Evolutionary conservation across 2,113 vertebrate species (phyloP).

Genomic region (Solea solea): DNA sequence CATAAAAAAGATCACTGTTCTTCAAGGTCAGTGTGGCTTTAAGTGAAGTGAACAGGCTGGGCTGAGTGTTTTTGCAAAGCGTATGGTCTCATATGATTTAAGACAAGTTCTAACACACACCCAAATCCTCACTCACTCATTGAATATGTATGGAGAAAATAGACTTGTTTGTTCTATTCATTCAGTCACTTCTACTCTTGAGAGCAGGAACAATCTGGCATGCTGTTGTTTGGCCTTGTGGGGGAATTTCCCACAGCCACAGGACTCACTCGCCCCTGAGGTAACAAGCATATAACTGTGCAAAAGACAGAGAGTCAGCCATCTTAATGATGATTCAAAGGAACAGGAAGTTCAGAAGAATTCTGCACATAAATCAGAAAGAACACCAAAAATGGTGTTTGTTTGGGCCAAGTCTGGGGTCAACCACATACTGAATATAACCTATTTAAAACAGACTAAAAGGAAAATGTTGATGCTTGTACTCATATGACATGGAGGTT

Average conservation of each 20-base stretch:
- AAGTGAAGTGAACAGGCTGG: conserved; percentile 2
- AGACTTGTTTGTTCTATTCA: conserved; percentile 33
- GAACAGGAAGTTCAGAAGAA: background rate
- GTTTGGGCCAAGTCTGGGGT: background rate
- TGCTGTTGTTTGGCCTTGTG: conserved; percentile 48
- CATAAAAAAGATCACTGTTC: background rate
- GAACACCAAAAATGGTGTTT: background rate
- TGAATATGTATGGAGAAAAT: conserved; percentile 14
- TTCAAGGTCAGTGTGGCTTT: conserved; percentile 34
- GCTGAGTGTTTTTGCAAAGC: background rate
- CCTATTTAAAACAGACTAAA: too few relatives aligned
- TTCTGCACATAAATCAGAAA: background rate
- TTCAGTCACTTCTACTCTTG: conserved; percentile 35
- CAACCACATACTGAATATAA: too few relatives aligned
- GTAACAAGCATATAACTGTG: conserved; percentile 1
- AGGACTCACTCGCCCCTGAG: conserved; percentile 19
- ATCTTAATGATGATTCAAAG: conserved; percentile 4
- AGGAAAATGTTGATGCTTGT: too few relatives aligned
- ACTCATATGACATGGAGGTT: too few relatives aligned
- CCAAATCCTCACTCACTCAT: background rate
- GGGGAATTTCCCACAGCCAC: conserved; percentile 41
- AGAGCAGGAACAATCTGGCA: conserved; percentile 40
- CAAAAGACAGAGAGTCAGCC: conserved; percentile 1
- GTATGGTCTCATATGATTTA: too few relatives aligned
- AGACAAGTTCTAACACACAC: background rate